phyloP scores from a whole-genome alignment of 2,113 vertebrate genomes.

The Cairina moschata region DNA sequence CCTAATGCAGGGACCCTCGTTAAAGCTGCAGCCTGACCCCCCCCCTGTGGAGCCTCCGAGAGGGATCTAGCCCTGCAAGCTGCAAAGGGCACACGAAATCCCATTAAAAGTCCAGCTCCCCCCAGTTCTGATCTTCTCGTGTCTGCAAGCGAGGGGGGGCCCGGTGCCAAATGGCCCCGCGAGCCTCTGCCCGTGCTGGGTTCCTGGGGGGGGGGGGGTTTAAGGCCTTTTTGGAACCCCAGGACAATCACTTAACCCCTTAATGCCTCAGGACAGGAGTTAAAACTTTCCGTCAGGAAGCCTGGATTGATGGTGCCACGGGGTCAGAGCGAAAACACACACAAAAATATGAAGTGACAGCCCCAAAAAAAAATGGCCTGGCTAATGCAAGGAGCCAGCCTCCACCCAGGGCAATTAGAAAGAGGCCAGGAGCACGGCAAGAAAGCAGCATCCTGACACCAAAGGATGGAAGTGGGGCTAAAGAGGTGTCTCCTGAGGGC shows the following conservation, averaged over 20 bases:
- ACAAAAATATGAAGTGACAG: not conserved
- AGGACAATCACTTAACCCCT: conserved; percentile 14
- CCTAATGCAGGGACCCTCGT: not conserved
- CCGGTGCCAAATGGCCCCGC: not conserved
- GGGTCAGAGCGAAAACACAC: not conserved
- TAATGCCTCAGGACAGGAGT: not conserved
- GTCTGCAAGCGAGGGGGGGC: not conserved
- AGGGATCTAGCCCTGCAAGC: not conserved
- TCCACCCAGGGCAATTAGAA: not conserved
- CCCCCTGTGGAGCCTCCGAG: accelerated
- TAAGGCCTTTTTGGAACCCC: not conserved
- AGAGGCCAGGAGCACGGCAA: not conserved
- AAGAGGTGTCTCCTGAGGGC: not conserved
- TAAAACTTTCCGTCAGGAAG: conserved; percentile 4
- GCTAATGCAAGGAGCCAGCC: not conserved
- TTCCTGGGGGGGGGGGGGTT: not conserved
- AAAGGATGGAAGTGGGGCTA: not conserved
- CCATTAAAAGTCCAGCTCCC: not conserved
- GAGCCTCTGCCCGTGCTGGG: not conserved
- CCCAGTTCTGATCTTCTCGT: not conserved
- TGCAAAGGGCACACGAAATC: not conserved
- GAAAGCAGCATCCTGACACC: not conserved
- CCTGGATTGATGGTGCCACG: not conserved
- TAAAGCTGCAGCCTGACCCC: not conserved
- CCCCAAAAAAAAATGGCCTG: not conserved